Percentiles rank a stretch among this genome's conserved stretches.
Evolutionary conservation across 2,888 invertebrate genomes (phyloP).

Genomic region (Hydraecia micacea): DNA sequence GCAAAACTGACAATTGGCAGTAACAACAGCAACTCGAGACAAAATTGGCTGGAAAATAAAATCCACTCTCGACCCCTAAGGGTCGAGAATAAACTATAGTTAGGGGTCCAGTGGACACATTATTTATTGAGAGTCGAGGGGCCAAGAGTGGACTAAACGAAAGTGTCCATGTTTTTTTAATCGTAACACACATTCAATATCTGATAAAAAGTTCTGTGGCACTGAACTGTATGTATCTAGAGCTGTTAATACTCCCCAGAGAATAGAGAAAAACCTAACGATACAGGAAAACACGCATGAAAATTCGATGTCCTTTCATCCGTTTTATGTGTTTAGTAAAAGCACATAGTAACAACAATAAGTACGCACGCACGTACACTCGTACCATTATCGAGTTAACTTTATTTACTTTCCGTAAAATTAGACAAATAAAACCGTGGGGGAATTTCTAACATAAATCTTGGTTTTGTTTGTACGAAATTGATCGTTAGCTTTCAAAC

Average conservation of each 20-base stretch:
- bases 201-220: constrained; percentile 6
- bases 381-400: neutral
- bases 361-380: neutral
- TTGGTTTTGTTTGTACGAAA: constrained; percentile 32
- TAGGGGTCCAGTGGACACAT: too few species aligned
- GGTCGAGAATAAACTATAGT: too few species aligned
- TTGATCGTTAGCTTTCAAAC: constrained; percentile 36
- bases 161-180: neutral
- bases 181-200: neutral
- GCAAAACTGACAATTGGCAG: neutral
- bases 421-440: constrained; percentile 29
- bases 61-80: too few species aligned
- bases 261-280: neutral
- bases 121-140: too few species aligned
- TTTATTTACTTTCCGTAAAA: constrained; percentile 33
- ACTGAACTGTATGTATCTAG: neutral
- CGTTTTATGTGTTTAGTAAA: neutral
- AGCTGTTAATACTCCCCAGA: neutral
- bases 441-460: constrained; percentile 40
- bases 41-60: too few species aligned
- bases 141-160: too few species aligned
- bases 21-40: neutral
- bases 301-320: neutral
- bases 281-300: neutral
- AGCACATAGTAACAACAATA: neutral